Evolutionary conservation across 2,888 invertebrate genomes (phyloP), one percentile per base, ranked within the genome.

Genomic region (Griposia aprilina): DNA sequence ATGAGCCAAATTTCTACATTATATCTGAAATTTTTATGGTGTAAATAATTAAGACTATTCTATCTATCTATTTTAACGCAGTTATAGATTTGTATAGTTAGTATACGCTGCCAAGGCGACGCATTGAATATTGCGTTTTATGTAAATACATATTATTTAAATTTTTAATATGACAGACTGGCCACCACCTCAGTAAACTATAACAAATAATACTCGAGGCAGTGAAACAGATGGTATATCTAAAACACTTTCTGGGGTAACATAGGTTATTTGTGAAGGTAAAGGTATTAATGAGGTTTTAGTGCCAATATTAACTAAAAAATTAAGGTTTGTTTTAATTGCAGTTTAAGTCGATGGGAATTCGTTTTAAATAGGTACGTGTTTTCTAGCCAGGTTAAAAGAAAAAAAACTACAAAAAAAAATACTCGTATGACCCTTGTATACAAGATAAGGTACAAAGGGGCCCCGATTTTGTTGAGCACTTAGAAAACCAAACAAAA

Each of bases 211-310:
- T 15, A 1, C n/a, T 30, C 30, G 26, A 57, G 23, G 0, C 50
- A 30, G n/a, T 36, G 11, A 55, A 52, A 79, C 52, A 45, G 15
- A n/a, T 57, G 8, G 17, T 41, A 41, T 59, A 20, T 10, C 30
- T 57, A 74, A 81, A 81, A 75, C 57, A 75, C 50, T 81, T 75
- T 79, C 65, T 79, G 75, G 1, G 63, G 50, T 73, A 81, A 81
- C 52, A 36, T 10, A 13, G 55, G 45, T 60, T 69, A n/a, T 81
- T 65, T 30, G n/a, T 63, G n/a, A 57, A 36, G 41, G 5, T n/a
- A 57, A 45, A 36, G 23, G 41, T 57, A 60, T 15, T 50, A 5
- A 75, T 79, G 57, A 65, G n/a, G 50, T 45, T 50, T 63, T 7
- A 26, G 81, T 79, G 81, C 65, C 41, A 57, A 65, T 30, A 57